A percentile compares a stretch with the other conserved stretches of the same genome.
Conservation (phyloP, 2,113 vertebrate species). For the Galemys pyrenaicus region DNA sequence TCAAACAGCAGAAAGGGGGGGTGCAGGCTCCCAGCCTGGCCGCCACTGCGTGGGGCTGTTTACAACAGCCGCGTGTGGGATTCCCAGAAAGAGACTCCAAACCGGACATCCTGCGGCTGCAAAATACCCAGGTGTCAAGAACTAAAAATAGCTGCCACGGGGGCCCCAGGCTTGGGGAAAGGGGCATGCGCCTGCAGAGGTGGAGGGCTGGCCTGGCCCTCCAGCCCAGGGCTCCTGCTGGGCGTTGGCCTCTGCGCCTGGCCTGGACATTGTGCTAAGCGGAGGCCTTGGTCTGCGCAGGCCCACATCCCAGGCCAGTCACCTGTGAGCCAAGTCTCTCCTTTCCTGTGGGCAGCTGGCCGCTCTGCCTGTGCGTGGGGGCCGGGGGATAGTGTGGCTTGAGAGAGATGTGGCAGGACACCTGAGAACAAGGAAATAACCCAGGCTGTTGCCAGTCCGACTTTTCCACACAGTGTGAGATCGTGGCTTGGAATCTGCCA, state of each 20-base stretch:
- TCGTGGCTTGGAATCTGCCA: background rate
- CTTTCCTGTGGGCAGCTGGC: background rate
- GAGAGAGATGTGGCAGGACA: background rate
- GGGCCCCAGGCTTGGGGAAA: constrained; percentile 42
- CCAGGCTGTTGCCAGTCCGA: background rate
- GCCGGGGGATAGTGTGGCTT: background rate
- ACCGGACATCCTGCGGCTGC: constrained; percentile 87
- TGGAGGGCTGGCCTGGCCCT: background rate
- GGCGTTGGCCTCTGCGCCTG: background rate
- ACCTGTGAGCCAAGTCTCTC: background rate
- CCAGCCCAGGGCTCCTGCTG: background rate
- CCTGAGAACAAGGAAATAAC: background rate
- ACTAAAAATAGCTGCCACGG: constrained; percentile 85
- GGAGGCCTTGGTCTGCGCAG: background rate
- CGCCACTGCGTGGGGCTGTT: constrained; percentile 85
- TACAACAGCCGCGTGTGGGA: constrained; percentile 86
- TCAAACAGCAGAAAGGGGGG: constrained; percentile 63
- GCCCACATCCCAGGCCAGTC: background rate
- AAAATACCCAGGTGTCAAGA: constrained; percentile 86
- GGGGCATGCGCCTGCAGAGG: background rate
- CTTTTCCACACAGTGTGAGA: background rate
- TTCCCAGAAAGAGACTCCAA: constrained; percentile 89
- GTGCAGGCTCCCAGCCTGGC: constrained; percentile 53
- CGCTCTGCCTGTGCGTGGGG: background rate
- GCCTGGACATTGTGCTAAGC: background rate